Base-by-base conservation (phyloP, 2,888 invertebrate species). In the Ctenicera cuprea region DNA sequence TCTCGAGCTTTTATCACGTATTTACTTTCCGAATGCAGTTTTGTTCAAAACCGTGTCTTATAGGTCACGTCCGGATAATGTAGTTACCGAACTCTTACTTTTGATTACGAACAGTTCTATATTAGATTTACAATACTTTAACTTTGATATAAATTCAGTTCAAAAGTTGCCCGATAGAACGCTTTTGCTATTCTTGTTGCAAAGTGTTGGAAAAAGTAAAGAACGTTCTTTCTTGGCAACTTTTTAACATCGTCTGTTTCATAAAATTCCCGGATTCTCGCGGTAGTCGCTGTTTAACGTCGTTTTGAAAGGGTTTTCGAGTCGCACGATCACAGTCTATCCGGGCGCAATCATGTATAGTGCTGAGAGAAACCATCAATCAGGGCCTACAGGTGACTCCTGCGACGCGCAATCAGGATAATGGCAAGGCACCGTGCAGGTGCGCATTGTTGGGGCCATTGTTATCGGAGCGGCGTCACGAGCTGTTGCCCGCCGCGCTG, bases 101-200 rank as follows among this genome's bases (percentile, higher is more conserved):
- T 78, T 80, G 80, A 81, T 80, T 80, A 80, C 80, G 79, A 78
- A 79, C 78, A 77, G 80, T 80, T 80, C 78, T 78, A 80, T 81
- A 81, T 81, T 81, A 81, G 81, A 81, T 82, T 82, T 82, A 80
- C 81, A 81, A 79, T 82, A 78, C 81, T 80, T 81, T 77, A 82
- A 81, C 80, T 81, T 82, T 79, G 79, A 80, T 79, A 80, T 80
- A 82, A 81, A 82, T 82, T 80, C 78, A 75, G 79, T 81, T 80
- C 77, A 75, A 76, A 82, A 81, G 72, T 82, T 78, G 69, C 73
- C 67, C 71, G 78, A 76, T 77, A 70, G 73, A 71, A 43, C 67
- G 67, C 68, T 69, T 72, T 71, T 75, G 69, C 57, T 72, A 77
- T 80, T 79, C 77, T 74, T 75, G 65, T 69, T 72, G 54, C 18